These are phyloP conservation scores for Cephus sareptanus DNA, from an alignment of 2,888 invertebrate genomes.

Conservation along the genomic window DNA sequence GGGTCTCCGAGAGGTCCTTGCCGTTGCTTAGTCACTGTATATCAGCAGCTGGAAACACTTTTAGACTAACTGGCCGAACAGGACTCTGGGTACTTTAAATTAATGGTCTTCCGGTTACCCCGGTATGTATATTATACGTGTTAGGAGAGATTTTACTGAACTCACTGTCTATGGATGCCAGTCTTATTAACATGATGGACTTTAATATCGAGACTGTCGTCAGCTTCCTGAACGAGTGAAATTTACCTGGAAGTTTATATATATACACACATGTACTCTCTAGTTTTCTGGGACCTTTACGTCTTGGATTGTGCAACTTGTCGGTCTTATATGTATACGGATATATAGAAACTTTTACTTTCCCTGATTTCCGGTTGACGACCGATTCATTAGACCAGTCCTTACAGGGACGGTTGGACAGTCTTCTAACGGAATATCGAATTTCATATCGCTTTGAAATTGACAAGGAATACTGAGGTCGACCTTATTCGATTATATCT, in stretches of 20 bases:
- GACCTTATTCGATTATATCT: not conserved
- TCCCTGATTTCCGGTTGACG: not conserved
- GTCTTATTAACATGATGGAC: not conserved
- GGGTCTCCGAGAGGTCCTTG: slow-evolving; percentile 4
- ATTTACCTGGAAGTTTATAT: not conserved
- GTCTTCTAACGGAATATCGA: no score
- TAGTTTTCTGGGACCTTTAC: not conserved
- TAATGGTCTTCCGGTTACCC: not conserved
- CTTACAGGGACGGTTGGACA: no score
- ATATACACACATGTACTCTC: not conserved
- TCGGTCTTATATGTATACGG: not conserved
- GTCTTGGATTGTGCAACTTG: not conserved
- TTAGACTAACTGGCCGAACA: not conserved
- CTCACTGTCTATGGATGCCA: not conserved
- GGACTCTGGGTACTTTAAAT: not conserved
- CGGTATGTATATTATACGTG: not conserved
- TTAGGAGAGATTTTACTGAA: not conserved
- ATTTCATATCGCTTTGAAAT: no score
- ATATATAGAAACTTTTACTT: not conserved
- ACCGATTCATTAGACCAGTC: not conserved
- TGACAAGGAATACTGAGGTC: no score
- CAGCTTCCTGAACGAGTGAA: not conserved
- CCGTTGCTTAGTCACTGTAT: not conserved
- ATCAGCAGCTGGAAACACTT: not conserved
- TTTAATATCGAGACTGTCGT: not conserved